Base-by-base conservation (phyloP, 2,888 invertebrate genomes). In the Ochropleura leucogaster region DNA sequence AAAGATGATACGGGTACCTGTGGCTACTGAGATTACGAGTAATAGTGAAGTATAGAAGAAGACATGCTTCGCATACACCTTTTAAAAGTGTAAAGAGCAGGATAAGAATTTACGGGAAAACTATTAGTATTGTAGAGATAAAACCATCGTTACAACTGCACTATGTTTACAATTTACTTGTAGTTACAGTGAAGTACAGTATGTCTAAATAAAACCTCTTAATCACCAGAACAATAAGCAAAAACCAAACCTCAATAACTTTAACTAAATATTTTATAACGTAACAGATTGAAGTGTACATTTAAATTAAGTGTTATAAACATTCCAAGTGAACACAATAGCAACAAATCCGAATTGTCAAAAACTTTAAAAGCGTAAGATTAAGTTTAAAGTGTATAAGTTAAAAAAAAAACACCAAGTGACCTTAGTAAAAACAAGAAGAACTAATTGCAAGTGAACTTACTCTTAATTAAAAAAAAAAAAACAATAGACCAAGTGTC, bases 141-240 rank as follows among this genome's bases (percentile, higher is more conserved):
- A n/a, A 20, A 16, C n/a, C 10, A 8, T 8, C 8, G 12, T 20
- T 20, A 42, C 4, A 18, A 18, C 4, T 69, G 42, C 42, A 20
- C 5, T 42, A 42, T 20, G 12, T 20, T 8, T 65, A 9, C 20
- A 67, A 67, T 30, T 0, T 14, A 30, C 0, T 53, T 68, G 53
- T 10, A n/a, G 7, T 46, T n/a, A 16, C 14, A 2, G 2, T 68
- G 46, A 44, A 30, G 10, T 67, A 14, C 10, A 68, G n/a, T 1
- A 40, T 55, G 5, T 68, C 10, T 30, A 10, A 68, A n/a, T 10
- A 44, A 68, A 68, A 53, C 14, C 10, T 18, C 0, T 74, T 57
- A 20, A 18, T 12, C 60, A 74, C 71, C 72, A 74, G 73, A 72
- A 80, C 59, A 7, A 49, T 63, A 68, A 80, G 69, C 60, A 47